A percentile compares a stretch with the other conserved stretches of the same genome.
phyloP scores from a whole-genome alignment of 1,140 invertebrate species.

The Drosophila triauraria region DNA sequence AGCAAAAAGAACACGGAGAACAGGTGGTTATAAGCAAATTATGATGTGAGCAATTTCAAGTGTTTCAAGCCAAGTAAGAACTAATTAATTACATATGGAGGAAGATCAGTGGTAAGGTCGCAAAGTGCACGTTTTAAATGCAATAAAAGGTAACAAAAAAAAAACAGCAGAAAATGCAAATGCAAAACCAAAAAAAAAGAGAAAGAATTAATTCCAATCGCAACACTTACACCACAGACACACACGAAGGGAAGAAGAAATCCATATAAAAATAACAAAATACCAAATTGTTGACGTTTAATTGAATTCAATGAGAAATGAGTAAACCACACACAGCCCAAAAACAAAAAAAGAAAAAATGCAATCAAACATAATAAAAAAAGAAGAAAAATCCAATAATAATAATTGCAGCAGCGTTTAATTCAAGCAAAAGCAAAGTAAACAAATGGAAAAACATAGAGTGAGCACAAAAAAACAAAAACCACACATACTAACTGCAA shows the following conservation, averaged over 20 bases:
- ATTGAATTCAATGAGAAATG: conserved; percentile 77
- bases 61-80: conserved; percentile 72
- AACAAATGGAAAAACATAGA: conserved; percentile 73
- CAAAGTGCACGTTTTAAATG: conserved; percentile 76
- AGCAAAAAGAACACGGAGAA: conserved; percentile 29
- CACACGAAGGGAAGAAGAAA: conserved; percentile 29
- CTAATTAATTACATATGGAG: conserved; percentile 45
- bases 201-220: conserved; percentile 46
- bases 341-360: conserved; percentile 39
- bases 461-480: conserved; percentile 69
- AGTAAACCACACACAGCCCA: conserved; percentile 25
- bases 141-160: conserved; percentile 50
- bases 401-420: conserved; percentile 68
- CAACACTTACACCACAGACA: conserved; percentile 43
- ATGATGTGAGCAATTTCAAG: conserved; percentile 81
- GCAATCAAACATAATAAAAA: conserved; percentile 69
- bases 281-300: conserved; percentile 77
- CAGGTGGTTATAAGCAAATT: conserved; percentile 45
- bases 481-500: conserved; percentile 60
- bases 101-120: conserved; percentile 38
- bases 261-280: conserved; percentile 37
- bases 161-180: conserved; percentile 20
- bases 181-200: conserved; percentile 28
- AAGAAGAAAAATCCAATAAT: conserved; percentile 47
- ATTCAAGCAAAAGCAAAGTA: conserved; percentile 60